Evolutionary conservation across 2,797 vertebrate genomes (phyloP).

Genomic region (Lepilemur ruficaudatus): DNA sequence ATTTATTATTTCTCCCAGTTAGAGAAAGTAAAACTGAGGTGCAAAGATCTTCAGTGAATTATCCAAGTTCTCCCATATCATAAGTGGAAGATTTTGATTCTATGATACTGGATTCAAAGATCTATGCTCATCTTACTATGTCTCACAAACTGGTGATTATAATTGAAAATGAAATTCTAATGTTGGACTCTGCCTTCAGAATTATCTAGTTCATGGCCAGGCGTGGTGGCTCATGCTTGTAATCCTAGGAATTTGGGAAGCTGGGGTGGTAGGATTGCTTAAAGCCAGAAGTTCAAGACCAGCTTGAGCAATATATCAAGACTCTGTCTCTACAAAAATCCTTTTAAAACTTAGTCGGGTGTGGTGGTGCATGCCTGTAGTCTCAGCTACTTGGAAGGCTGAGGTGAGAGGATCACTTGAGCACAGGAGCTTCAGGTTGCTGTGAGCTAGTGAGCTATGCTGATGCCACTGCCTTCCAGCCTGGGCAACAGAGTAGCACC

Average conservation of each 20-base stretch:
- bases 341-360: neutral
- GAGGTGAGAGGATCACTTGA: neutral
- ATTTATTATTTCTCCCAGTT: neutral
- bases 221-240: neutral
- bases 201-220: neutral
- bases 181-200: neutral
- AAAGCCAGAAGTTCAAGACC: neutral
- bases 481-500: too few relatives aligned
- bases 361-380: neutral
- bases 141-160: neutral
- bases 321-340: neutral
- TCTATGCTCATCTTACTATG: neutral
- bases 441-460: neutral
- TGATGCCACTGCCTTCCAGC: neutral
- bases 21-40: neutral
- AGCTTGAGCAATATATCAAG: neutral
- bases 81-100: neutral
- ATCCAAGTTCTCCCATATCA: neutral
- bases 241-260: neutral
- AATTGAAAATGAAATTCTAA: neutral
- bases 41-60: neutral
- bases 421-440: neutral
- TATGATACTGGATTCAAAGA: neutral
- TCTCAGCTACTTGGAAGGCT: neutral
- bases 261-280: neutral